Conservation (phyloP, 2,113 vertebrate species). For the Mohoua ochrocephala region DNA sequence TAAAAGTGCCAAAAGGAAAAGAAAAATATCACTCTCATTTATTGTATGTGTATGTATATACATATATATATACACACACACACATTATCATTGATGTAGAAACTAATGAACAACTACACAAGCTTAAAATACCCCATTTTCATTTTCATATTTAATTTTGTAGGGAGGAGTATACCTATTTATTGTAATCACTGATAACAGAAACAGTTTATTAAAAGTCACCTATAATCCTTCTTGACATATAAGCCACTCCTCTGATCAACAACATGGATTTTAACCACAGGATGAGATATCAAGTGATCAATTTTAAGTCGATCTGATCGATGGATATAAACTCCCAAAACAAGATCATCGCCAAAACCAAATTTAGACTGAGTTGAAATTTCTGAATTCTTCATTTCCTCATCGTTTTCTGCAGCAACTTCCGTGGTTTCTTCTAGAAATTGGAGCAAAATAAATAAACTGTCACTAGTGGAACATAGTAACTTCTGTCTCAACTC, state of each 20-base stretch:
- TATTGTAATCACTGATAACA: neutral
- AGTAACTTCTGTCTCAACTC: neutral
- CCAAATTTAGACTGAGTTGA: slow-evolving; percentile 47
- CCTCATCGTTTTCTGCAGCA: slow-evolving; percentile 45
- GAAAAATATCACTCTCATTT: neutral
- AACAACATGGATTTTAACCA: slow-evolving; percentile 92
- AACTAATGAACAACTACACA: fast-evolving
- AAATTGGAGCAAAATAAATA: slow-evolving; percentile 19
- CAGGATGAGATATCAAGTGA: slow-evolving; percentile 85
- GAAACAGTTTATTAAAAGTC: slow-evolving; percentile 35
- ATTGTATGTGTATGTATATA: too few relatives aligned
- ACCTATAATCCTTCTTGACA: slow-evolving; percentile 90
- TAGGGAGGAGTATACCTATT: neutral
- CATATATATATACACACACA: too few relatives aligned
- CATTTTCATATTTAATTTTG: neutral
- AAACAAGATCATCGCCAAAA: slow-evolving; percentile 82
- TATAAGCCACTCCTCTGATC: slow-evolving; percentile 86
- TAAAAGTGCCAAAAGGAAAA: neutral
- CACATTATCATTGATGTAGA: neutral
- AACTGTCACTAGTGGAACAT: neutral
- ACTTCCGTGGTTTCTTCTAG: slow-evolving; percentile 53
- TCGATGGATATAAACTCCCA: slow-evolving; percentile 88
- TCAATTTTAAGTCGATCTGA: slow-evolving; percentile 87
- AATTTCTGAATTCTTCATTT: slow-evolving; percentile 60
- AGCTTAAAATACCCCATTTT: neutral